These are phyloP conservation scores for Meloidogyne chitwoodi DNA, from an alignment of 1,140 invertebrate genomes.

Conservation along the genomic window DNA sequence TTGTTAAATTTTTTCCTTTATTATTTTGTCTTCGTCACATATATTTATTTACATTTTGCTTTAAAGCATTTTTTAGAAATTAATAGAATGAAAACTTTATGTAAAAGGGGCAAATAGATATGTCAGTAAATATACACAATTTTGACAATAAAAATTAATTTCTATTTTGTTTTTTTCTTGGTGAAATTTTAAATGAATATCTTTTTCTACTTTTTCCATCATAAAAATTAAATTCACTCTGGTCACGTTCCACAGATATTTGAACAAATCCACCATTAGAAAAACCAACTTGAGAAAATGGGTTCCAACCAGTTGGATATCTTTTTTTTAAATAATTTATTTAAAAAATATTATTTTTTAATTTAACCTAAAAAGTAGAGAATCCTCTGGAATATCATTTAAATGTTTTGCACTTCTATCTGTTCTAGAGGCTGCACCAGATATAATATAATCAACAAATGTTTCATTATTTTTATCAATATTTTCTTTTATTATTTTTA, in stretches of 20 bases:
- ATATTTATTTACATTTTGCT: not conserved
- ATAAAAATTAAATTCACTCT: constrained; percentile 29
- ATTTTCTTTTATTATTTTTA: constrained; percentile 20
- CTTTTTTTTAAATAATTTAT: constrained; percentile 22
- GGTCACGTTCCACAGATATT: constrained; percentile 16
- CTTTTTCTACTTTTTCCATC: constrained; percentile 23
- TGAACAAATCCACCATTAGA: constrained; percentile 38
- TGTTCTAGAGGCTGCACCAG: constrained; percentile 49
- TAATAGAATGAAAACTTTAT: no score
- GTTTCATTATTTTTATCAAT: constrained; percentile 14
- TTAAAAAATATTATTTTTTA: not conserved
- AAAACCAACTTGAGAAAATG: constrained; percentile 31
- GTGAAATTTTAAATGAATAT: constrained; percentile 30
- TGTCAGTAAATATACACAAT: not conserved
- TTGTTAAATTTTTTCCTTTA: not conserved
- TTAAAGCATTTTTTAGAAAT: not conserved
- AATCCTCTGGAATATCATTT: constrained; percentile 23
- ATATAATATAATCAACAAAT: constrained; percentile 48
- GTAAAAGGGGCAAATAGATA: no score
- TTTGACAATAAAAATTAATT: not conserved
- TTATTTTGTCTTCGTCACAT: not conserved
- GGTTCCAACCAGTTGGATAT: constrained; percentile 38
- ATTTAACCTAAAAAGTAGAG: constrained; percentile 31
- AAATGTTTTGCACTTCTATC: constrained; percentile 40
- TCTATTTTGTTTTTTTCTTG: constrained; percentile 6